Conservation (phyloP, 2,113 vertebrate genomes). For the Saguinus midas region DNA sequence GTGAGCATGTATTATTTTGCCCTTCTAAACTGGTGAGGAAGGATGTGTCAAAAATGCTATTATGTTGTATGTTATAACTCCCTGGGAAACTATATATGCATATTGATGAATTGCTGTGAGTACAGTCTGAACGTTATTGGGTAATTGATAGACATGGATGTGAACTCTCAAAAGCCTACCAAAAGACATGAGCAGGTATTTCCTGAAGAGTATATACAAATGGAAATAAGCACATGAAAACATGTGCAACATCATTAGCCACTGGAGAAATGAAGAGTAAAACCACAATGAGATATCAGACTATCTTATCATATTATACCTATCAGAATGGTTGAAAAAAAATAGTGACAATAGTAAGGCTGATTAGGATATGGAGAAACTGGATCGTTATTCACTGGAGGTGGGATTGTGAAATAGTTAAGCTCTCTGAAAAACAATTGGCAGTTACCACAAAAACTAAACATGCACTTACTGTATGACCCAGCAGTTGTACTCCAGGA, state of each 20-base stretch:
- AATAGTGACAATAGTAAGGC: background rate
- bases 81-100: background rate
- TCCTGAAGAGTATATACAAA: background rate
- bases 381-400: background rate
- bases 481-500: background rate
- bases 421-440: background rate
- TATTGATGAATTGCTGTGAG: background rate
- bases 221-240: conserved; percentile 8
- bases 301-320: background rate
- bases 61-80: background rate
- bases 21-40: background rate
- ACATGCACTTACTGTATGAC: background rate
- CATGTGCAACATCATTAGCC: background rate
- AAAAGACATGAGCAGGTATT: background rate
- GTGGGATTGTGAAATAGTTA: background rate
- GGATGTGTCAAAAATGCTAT: background rate
- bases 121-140: background rate
- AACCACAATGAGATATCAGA: background rate
- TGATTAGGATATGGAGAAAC: background rate
- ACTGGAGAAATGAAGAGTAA: background rate
- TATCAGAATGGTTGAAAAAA: background rate
- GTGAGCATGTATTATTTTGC: background rate
- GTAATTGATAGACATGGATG: background rate
- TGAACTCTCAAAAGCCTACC: background rate
- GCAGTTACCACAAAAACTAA: background rate